A percentile compares a stretch with the other conserved stretches of the same genome.
Evolutionary conservation across 2,113 vertebrate species (phyloP).

Genomic region (Ancistrus triradiatus): DNA sequence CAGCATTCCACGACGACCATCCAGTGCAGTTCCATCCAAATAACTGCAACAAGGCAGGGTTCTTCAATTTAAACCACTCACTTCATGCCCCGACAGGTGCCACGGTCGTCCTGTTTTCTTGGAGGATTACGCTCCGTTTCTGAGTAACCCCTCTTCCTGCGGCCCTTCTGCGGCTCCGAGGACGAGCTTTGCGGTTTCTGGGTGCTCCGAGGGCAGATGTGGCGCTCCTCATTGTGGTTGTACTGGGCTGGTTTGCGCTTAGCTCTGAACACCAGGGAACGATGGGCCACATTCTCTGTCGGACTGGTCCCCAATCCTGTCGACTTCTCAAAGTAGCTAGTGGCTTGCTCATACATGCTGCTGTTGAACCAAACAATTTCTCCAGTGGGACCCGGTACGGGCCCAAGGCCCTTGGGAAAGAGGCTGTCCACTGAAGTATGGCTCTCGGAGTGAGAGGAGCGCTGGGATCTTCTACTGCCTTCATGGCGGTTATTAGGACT

Average conservation of each 20-base stretch:
- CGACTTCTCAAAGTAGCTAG: constrained; percentile 46
- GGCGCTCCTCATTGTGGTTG: too few relatives aligned
- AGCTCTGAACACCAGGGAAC: constrained; percentile 49
- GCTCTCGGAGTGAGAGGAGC: constrained; percentile 56
- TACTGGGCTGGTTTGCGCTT: constrained; percentile 38
- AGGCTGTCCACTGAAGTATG: constrained; percentile 53
- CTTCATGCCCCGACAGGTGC: constrained; percentile 46
- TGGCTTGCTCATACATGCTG: constrained; percentile 40
- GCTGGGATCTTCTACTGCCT: constrained; percentile 41
- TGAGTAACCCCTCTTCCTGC: constrained; percentile 60
- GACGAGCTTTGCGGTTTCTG: constrained; percentile 53
- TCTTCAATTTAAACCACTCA: constrained; percentile 12
- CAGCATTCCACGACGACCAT: neutral
- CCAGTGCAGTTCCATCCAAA: too few relatives aligned
- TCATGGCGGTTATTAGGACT: constrained; percentile 47
- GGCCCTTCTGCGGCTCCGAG: constrained; percentile 51
- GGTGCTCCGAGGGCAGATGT: constrained; percentile 45
- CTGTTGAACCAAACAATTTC: constrained; percentile 53
- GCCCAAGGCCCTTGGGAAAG: constrained; percentile 47
- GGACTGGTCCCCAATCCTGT: constrained; percentile 25
- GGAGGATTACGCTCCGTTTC: constrained; percentile 56
- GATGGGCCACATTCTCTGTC: constrained; percentile 39
- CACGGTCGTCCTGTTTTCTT: constrained; percentile 64
- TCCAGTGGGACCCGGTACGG: constrained; percentile 43
- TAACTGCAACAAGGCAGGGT: too few relatives aligned